Evolutionary conservation across 2,797 vertebrate species (phyloP), one percentile per base, ranked within the genome.

Genomic region (Champsocephalus gunnari): DNA sequence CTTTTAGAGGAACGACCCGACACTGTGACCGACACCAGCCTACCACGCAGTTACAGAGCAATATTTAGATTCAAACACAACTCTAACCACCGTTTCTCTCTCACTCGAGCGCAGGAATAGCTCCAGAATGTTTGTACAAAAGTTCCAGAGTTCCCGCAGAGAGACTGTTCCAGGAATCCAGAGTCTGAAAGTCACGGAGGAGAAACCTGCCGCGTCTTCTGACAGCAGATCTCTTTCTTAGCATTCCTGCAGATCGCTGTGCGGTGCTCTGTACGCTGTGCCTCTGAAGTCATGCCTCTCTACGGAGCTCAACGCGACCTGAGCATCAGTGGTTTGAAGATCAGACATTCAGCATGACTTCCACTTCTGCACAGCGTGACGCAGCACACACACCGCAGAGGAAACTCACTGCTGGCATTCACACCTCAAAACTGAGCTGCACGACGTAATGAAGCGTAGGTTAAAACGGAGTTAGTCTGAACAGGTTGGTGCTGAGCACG

Each of bases 241-340:
- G 72, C 1, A 1, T 5, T 28, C 38, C 16, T 49, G 62, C 5
- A 50, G 55, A 28, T 6, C 53, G 82, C 12, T 70, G 64, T 41
- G 43, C 56, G 57, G 19, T 0, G 16, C 3, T n/a, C n/a, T n/a
- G n/a, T n/a, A 38, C 8, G 58, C 75, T 79, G 74, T 45, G 8
- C 74, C 82, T 84, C 67, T 80, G 53, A 85, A 3, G 47, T 12
- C 57, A 19, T n/a, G 6, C 50, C 1, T 32, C 55, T 82, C 81
- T 73, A 53, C 19, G 50, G 72, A 81, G 50, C 48, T 73, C 67
- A 12, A 53, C 71, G 2, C 34, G 12, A n/a, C n/a, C 13, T 28
- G 66, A 0, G 41, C 32, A 71, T 70, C 50, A 59, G 51, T 54
- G 75, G 59, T 71, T 61, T 63, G 38, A 58, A 75, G 51, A 83